Base-by-base conservation (phyloP, 2,113 vertebrate species). In the Sardina pilchardus region DNA sequence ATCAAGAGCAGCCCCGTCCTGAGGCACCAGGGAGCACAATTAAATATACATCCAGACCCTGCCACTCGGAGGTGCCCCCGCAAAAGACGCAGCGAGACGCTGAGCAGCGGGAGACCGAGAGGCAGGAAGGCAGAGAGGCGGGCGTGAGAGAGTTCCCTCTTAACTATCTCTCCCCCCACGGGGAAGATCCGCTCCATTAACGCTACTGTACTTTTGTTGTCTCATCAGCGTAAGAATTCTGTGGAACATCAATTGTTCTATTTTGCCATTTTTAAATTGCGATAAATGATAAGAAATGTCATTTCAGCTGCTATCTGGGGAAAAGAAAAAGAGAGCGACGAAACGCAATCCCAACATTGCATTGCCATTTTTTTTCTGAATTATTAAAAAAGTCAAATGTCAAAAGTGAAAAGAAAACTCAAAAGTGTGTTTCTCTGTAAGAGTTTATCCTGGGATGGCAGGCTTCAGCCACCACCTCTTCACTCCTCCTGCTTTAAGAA, bases 1-100 rank as follows among this genome's bases (percentile, higher is more conserved):
- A 94, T 95, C 92, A 94, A 93, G 90, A 90, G 89, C 86, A 85
- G 87, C 89, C 90, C 90, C 87, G 78, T 71, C 7, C 63, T 24
- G 81, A 39, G 83, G 78, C n/a, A 87, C 63, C 84, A 47, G 91
- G 91, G 93, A 92, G 89, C 89, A 89, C 87, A 92, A 94, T 95
- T 93, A 93, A 93, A 95, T 91, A 92, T 92, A 90, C 85, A 93
- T 90, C 84, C 88, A 88, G 89, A 42, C 88, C 75, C 89, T 88
- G 84, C 59, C 82, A 83, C 90, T 91, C 87, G 85, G 89, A 82
- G 84, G 59, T 81, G 47, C 6, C 30, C 63, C 8, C 26, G 12
- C 26, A 71, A 9, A 10, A 63, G 17, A 63, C 24, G 53, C 53
- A 59, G 9, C 0, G 1, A 67, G 24, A 67, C 59, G 26, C 24